A percentile compares a stretch with the other conserved stretches of the same genome.
Conservation (phyloP, 2,797 vertebrate genomes). For the Acipenser transmontanus region DNA sequence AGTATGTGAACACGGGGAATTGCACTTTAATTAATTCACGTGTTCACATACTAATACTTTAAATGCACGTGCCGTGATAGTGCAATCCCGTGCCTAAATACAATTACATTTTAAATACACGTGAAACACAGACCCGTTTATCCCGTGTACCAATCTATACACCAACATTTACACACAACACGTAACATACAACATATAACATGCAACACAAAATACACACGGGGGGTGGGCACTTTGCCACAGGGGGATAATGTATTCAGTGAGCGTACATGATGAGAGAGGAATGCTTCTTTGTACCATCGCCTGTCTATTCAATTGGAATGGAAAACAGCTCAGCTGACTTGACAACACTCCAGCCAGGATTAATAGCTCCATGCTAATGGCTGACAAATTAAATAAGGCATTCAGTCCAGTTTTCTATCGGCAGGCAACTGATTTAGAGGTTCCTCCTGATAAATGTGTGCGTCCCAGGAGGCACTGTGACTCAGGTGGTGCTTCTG, state of each 20-base stretch:
- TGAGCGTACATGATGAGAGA: background rate
- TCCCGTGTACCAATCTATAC: too few species aligned
- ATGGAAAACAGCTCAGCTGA: background rate
- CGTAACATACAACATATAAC: too few species aligned
- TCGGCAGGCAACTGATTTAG: background rate
- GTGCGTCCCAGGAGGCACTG: background rate
- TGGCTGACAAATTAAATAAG: conserved; percentile 5
- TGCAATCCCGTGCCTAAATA: too few species aligned
- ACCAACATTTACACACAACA: too few species aligned
- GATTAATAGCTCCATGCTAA: background rate
- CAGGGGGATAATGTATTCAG: background rate
- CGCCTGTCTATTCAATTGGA: background rate
- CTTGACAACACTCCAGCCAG: background rate
- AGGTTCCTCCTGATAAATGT: background rate
- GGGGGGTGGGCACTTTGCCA: too few species aligned
- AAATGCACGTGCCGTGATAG: too few species aligned
- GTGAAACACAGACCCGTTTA: too few species aligned
- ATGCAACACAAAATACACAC: too few species aligned
- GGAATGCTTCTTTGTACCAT: background rate
- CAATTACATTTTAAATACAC: too few species aligned
- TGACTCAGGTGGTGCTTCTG: background rate
- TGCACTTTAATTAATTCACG: too few species aligned
- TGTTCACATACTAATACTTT: too few species aligned
- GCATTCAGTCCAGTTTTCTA: background rate
- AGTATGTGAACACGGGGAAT: too few species aligned